Conservation (phyloP, 2,797 vertebrate genomes). For the Pipistrellus nathusii region DNA sequence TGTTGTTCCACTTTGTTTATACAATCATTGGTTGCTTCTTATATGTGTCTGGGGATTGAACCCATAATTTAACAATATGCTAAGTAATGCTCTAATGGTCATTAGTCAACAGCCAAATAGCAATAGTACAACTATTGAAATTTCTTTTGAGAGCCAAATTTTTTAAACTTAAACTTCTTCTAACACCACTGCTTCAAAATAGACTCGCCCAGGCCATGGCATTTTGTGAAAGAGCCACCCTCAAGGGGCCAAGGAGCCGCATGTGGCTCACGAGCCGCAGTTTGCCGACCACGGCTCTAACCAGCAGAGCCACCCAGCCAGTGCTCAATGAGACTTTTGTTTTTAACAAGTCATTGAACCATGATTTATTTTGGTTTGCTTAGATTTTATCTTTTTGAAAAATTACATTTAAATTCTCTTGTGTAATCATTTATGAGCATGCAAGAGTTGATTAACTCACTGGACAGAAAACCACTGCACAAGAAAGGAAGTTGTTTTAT, state of each 20-base stretch:
- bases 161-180: no score
- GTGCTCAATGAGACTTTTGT: slow-evolving; percentile 13
- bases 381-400: background rate
- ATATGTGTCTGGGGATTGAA: background rate
- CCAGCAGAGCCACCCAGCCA: background rate
- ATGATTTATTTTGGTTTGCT: slow-evolving; percentile 21
- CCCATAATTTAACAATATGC: background rate
- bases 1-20: background rate
- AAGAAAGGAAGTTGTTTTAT: background rate
- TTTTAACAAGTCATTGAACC: slow-evolving; percentile 47
- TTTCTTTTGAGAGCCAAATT: no score
- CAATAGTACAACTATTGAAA: no score
- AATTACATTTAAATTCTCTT: slow-evolving; percentile 49
- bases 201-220: no score
- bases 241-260: no score
- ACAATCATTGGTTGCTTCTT: background rate
- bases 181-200: no score
- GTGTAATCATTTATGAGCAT: background rate
- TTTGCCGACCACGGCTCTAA: background rate
- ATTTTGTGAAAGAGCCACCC: no score
- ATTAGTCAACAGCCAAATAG: no score
- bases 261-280: no score
- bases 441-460: background rate
- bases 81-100: no score
- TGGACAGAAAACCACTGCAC: background rate